Percentiles rank a stretch among this genome's conserved stretches.
Evolutionary conservation across 2,888 invertebrate species (phyloP).

Genomic region (Nineta flava): DNA sequence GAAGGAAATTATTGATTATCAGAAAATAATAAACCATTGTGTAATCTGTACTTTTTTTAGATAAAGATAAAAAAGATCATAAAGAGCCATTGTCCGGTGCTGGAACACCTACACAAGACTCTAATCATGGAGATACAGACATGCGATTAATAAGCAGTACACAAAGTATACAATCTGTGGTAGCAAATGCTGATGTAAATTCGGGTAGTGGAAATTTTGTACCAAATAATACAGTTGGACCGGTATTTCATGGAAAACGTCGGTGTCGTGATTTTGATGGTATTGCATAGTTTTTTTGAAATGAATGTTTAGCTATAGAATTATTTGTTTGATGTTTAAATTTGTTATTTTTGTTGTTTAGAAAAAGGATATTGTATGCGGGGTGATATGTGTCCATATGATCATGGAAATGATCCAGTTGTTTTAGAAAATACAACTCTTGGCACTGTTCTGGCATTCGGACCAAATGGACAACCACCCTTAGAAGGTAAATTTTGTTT

Average conservation of each 20-base stretch:
- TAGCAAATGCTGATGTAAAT: constrained; percentile 20
- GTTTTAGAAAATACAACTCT: constrained; percentile 74
- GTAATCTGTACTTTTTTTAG: background rate
- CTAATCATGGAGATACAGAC: constrained; percentile 39
- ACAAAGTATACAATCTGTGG: constrained; percentile 36
- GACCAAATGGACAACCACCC: constrained; percentile 25
- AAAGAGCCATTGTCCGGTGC: constrained; percentile 8
- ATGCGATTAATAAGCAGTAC: constrained; percentile 32
- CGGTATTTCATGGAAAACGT: constrained; percentile 28
- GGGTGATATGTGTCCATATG: constrained; percentile 92
- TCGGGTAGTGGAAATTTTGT: constrained; percentile 8
- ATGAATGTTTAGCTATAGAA: background rate
- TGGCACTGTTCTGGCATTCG: constrained; percentile 35
- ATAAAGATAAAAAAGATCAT: constrained; percentile 7
- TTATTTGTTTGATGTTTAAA: background rate
- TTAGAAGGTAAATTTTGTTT: constrained; percentile 2
- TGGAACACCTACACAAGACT: constrained; percentile 39
- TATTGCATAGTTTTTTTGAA: constrained; percentile 20
- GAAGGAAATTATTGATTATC: too few species aligned
- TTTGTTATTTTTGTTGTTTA: constrained; percentile 21
- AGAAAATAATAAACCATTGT: too few species aligned
- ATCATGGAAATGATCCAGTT: constrained; percentile 93
- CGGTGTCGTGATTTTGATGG: constrained; percentile 84
- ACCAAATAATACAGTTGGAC: constrained; percentile 12
- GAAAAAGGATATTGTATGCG: constrained; percentile 93